Base-by-base conservation (phyloP, 2,888 invertebrate species). In the Macrophya alboannulata region DNA sequence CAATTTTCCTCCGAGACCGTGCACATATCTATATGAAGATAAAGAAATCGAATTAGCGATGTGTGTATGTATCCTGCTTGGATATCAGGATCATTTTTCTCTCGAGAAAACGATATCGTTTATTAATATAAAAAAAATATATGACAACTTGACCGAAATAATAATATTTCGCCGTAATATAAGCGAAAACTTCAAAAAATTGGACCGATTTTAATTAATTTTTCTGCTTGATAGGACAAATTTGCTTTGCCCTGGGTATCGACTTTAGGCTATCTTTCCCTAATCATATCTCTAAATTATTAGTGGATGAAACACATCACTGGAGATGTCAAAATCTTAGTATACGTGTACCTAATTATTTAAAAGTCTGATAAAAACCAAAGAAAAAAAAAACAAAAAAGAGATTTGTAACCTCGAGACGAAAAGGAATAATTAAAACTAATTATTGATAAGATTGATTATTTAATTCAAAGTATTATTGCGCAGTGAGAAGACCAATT, bases 381-480 rank as follows among this genome's bases (percentile, higher is more conserved):
- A n/a, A n/a, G n/a, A 48, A 48, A 10, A 48, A 10, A 48, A 48
- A 25, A 65, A 65, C 1, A 1, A 4, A 65, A 31, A 55, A 17
- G 31, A 55, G 31, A 40, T 40, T 21, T 45, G n/a, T 21, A 45
- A 74, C 45, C 72, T 10, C 9, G 71, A 37, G 25, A 71, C 37
- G 6, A 71, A 71, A 31, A 40, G 21, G 72, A 74, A 74, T 74
- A 74, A 43, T 74, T 31, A 74, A 74, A 74, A 43, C n/a, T n/a
- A n/a, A 25, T 2, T 31, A 31, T 74, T 25, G n/a, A 74, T 74
- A 74, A 74, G n/a, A 43, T 74, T 74, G 25, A 45, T 74, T 45
- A 74, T 74, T 74, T 55, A 55, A 77, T 51, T 17, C 55, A 31
- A 37, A 31, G 4, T 37, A 55, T 77, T 17, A 37, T 77, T 55